Percentiles rank a stretch among this genome's conserved stretches.
phyloP scores from a whole-genome alignment of 2,888 invertebrate species.

The Elegia similella region DNA sequence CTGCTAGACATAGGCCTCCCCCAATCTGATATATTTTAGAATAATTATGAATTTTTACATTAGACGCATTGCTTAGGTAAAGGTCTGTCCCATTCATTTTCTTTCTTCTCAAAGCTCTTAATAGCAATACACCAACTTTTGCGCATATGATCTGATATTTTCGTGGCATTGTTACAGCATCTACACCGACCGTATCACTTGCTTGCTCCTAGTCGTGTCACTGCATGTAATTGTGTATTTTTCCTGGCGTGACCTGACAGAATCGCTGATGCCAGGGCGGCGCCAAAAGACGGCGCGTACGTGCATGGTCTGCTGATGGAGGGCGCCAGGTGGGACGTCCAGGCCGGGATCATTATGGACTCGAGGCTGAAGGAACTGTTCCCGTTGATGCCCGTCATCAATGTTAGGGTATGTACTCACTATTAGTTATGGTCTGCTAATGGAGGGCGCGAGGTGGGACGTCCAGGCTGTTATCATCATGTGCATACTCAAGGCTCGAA shows the following conservation, averaged over 20 bases:
- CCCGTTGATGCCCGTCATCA: too few species aligned
- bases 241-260: slow-evolving; percentile 33
- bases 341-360: slow-evolving; percentile 89
- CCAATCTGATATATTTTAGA: too few species aligned
- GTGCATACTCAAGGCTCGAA: slow-evolving; percentile 89
- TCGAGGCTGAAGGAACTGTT: slow-evolving; percentile 82
- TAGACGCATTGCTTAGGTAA: too few species aligned
- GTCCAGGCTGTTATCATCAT: slow-evolving; percentile 87
- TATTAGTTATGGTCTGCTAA: too few species aligned
- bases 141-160: background rate
- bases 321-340: slow-evolving; percentile 35
- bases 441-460: slow-evolving; percentile 29
- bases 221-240: background rate
- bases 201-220: background rate
- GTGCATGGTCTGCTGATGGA: slow-evolving; percentile 97
- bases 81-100: too few species aligned
- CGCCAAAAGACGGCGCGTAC: slow-evolving; percentile 96
- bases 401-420: too few species aligned
- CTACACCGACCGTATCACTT: slow-evolving; percentile 1
- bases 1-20: too few species aligned
- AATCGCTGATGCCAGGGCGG: slow-evolving; percentile 83
- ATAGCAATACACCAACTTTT: background rate
- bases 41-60: too few species aligned
- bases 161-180: background rate
- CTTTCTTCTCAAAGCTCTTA: too few species aligned